Conservation (phyloP, 2,888 invertebrate genomes). For the Pinctada fucata region DNA sequence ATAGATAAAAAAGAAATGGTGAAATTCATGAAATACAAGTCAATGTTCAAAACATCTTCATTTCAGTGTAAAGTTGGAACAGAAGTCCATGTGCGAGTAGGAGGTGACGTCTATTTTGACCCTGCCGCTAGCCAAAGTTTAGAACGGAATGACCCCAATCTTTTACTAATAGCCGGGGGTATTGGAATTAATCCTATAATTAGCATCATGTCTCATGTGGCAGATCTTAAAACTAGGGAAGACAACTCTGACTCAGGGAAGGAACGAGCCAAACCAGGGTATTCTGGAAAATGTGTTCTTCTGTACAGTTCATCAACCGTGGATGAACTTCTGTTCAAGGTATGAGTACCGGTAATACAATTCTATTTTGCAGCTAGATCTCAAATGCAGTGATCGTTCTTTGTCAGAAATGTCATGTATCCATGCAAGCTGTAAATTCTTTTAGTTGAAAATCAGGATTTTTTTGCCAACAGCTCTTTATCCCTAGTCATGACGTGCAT, state of each 20-base stretch:
- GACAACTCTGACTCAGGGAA: slow-evolving; percentile 9
- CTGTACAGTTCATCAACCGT: slow-evolving; percentile 75
- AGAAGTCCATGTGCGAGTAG: slow-evolving; percentile 73
- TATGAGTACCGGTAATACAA: slow-evolving; percentile 44
- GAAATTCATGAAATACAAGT: no score
- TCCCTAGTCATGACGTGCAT: no score
- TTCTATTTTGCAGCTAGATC: neutral
- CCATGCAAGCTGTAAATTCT: no score
- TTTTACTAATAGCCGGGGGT: slow-evolving; percentile 78
- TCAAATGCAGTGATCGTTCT: no score
- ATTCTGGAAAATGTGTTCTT: slow-evolving; percentile 60
- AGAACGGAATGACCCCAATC: slow-evolving; percentile 48
- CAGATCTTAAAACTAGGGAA: slow-evolving; percentile 44
- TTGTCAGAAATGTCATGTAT: no score
- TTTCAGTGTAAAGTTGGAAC: slow-evolving; percentile 74
- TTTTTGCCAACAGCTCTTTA: slow-evolving; percentile 7
- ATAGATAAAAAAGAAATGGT: no score
- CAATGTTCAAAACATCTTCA: no score
- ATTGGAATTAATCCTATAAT: slow-evolving; percentile 78
- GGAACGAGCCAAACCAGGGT: neutral
- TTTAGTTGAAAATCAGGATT: no score
- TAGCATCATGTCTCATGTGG: slow-evolving; percentile 74
- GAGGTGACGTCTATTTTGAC: slow-evolving; percentile 77
- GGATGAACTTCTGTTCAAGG: slow-evolving; percentile 77
- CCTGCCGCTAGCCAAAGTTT: slow-evolving; percentile 45